A percentile compares a stretch with the other conserved stretches of the same genome.
Evolutionary conservation across 2,797 vertebrate genomes (phyloP).

Genomic region (Lepus oiostolus): DNA sequence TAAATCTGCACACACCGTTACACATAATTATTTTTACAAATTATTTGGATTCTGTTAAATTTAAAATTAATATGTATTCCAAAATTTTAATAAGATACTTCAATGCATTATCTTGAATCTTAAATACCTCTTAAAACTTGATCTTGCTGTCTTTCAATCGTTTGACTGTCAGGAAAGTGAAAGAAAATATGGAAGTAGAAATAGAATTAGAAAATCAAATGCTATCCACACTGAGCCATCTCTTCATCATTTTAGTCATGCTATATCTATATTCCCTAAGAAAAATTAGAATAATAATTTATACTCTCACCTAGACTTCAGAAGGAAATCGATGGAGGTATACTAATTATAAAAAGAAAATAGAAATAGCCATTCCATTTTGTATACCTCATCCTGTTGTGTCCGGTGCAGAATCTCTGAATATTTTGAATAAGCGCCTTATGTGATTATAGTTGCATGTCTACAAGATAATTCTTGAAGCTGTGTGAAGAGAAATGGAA

Average conservation of each 20-base stretch:
- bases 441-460: background rate
- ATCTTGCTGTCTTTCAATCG: background rate
- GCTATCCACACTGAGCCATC: background rate
- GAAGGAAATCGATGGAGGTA: background rate
- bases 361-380: background rate
- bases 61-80: background rate
- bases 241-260: constrained; percentile 32
- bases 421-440: background rate
- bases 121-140: background rate
- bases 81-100: background rate
- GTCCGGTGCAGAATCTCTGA: background rate
- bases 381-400: background rate
- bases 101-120: constrained; percentile 26
- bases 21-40: constrained; percentile 29
- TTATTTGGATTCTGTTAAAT: background rate
- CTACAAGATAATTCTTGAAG: background rate
- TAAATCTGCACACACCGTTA: background rate
- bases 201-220: constrained; percentile 44
- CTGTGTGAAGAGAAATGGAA: background rate
- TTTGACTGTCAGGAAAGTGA: background rate
- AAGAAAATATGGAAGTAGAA: background rate
- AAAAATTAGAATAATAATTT: background rate
- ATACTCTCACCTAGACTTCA: background rate
- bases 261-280: background rate
- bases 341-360: constrained; percentile 2